Evolutionary conservation across 2,113 vertebrate genomes (phyloP).

Genomic region (Silurus glanis): DNA sequence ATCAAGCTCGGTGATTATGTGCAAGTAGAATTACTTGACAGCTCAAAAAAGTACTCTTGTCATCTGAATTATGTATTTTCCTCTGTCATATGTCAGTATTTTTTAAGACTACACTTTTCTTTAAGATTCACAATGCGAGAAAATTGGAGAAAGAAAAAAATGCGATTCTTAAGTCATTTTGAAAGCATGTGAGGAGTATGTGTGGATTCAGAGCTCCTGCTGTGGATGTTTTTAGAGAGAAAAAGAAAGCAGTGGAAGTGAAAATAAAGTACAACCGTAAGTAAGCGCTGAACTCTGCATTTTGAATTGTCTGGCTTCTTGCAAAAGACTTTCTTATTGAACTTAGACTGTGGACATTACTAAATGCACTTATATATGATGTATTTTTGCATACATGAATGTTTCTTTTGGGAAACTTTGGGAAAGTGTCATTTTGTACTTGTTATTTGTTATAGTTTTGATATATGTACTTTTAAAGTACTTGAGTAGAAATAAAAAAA

Average conservation of each 20-base stretch:
- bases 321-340: slow-evolving; percentile 10
- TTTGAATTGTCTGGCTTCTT: background rate
- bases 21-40: slow-evolving; percentile 35
- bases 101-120: slow-evolving; percentile 1
- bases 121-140: slow-evolving; percentile 2
- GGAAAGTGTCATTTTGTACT: too few species aligned
- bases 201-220: slow-evolving; percentile 38
- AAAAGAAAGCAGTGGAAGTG: background rate
- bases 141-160: background rate
- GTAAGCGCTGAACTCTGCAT: background rate
- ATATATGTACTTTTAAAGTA: too few species aligned
- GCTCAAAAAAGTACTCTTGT: slow-evolving; percentile 7
- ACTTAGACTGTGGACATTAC: background rate
- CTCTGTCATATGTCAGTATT: slow-evolving; percentile 2
- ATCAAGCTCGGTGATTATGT: slow-evolving; percentile 63
- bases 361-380: background rate
- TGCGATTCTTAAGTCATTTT: background rate
- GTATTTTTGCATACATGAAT: background rate
- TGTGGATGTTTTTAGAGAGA: slow-evolving; percentile 8
- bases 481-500: too few species aligned
- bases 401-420: background rate
- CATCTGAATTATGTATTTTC: slow-evolving; percentile 51
- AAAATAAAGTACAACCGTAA: slow-evolving; percentile 1
- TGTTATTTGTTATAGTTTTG: too few species aligned
- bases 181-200: background rate